Base-by-base conservation (phyloP, 2,888 invertebrate genomes). In the Trissoscelio sp. region DNA sequence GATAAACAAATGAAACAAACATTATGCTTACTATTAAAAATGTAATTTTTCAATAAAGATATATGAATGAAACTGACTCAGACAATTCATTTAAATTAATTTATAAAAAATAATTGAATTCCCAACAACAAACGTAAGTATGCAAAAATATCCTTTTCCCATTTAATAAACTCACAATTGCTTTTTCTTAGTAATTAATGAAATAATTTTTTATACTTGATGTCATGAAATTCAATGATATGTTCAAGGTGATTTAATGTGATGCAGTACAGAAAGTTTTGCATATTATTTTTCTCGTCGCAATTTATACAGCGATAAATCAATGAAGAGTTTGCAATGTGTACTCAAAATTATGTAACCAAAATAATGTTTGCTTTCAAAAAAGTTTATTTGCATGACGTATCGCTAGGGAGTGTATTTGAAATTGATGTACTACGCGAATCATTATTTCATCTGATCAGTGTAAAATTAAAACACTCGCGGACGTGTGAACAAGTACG, bases 221-320 rank as follows among this genome's bases (percentile, higher is more conserved):
- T 79, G 53, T 79, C 72, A 79, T 79, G 72, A 73, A 73, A 79
- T 73, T 73, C 79, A 79, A 79, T 79, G 79, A 79, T 79, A 73
- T 24, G 66, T 73, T 79, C 79, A 79, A 79, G 79, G 79, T 66
- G 67, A 79, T 79, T 67, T 66, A 73, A 79, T 79, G 66, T 60
- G 72, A 66, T 79, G 72, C 53, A 67, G 66, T 73, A 67, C 72
- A 79, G 79, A 73, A 79, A 79, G 57, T 79, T 78, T 79, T 72
- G 72, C 79, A 79, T 79, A 79, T 64, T 62, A 70, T 79, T 79
- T 64, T 72, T 72, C 58, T 79, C 58, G 44, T 42, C 34, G 9
- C 55, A 44, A 6, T 70, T 51, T 46, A 44, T 31, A 48, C 28
- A 58, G 12, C 64, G 42, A 64, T 78, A 55, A 78, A 64, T 70